Evolutionary conservation across 2,797 vertebrate genomes (phyloP).

Genomic region (Syngnathus rostellatus): DNA sequence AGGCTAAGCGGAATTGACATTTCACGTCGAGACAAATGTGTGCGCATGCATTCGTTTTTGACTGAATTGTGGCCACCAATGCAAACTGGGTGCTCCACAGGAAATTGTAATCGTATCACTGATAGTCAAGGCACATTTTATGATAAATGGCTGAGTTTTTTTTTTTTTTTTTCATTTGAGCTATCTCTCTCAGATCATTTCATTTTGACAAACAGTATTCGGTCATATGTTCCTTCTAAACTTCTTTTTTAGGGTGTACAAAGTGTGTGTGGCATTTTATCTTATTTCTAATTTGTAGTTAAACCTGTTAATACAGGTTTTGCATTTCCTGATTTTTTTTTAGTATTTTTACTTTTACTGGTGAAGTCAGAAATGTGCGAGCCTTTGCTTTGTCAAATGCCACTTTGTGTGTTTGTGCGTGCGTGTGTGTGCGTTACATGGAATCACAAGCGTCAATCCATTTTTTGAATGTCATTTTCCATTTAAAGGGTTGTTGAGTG

Average conservation of each 20-base stretch:
- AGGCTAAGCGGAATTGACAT: constrained; percentile 19
- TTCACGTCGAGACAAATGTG: constrained; percentile 11
- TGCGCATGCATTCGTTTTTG: constrained; percentile 14
- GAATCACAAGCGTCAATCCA: not conserved
- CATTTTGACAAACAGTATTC: not conserved
- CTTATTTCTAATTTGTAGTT: not conserved
- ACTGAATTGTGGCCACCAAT: not conserved
- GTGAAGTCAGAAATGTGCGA: not conserved
- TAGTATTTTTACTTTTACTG: not conserved
- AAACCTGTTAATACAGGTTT: not conserved
- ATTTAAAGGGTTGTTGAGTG: not conserved
- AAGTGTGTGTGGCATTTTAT: not conserved
- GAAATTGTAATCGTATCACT: not conserved
- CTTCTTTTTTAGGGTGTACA: too few relatives aligned
- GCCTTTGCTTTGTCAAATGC: not conserved
- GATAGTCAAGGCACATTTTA: constrained; percentile 1
- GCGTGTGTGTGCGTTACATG: not conserved
- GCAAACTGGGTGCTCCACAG: not conserved
- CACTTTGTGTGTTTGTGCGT: not conserved
- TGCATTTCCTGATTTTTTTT: not conserved
- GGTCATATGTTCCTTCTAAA: not conserved
- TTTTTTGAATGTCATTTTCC: constrained; percentile 4
- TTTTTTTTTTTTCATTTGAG: not conserved
- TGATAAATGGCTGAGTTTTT: not conserved
- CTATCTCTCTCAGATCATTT: not conserved